Base-by-base conservation (phyloP, 1,140 invertebrate genomes). In the Colletes gigas region DNA sequence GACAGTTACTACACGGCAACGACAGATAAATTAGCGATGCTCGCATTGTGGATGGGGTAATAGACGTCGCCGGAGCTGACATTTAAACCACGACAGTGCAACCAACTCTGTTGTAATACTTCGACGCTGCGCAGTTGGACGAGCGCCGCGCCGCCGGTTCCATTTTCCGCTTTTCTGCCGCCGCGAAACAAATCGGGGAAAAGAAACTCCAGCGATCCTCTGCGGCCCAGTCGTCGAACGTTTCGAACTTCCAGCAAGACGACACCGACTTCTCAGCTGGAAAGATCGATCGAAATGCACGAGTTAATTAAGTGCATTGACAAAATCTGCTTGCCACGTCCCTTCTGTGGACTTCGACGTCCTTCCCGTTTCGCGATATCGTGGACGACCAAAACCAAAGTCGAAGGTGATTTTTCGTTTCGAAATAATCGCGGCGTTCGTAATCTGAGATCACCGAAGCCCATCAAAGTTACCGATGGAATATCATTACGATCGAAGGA, bases 21-120 rank as follows among this genome's bases (percentile, higher is more conserved):
- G 84, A 87, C 84, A 86, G 72, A 87, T 86, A 86, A 86, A 87
- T 87, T 87, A 87, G 85, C 82, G 82, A 84, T 87, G 86, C 86
- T 87, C 86, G 82, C 86, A 87, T 87, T 87, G 86, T 73, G 78
- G 82, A 87, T 87, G 85, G 82, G 86, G 86, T 87, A 87, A 87
- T 86, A 87, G 81, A 86, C 85, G 75, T 87, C 84, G 85, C 44
- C 75, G 69, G 59, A 55, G 78, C 82, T 87, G 86, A 87, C 85
- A 87, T 87, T 87, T 87, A 87, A 87, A 75, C 85, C 69, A 69
- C 73, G 84, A 87, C 84, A 83, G 74, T 87, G 81, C 75, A 78
- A 71, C 77, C 17, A 67, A 6, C 74, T 77, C 84, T 87, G 84
- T 87, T 87, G 85, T 87, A 87, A 87, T 86, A 66, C 41, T 67